A percentile compares a stretch with the other conserved stretches of the same genome.
These are phyloP conservation scores for Trachemys scripta DNA, from an alignment of 2,113 vertebrate genomes.

Conservation along the genomic window DNA sequence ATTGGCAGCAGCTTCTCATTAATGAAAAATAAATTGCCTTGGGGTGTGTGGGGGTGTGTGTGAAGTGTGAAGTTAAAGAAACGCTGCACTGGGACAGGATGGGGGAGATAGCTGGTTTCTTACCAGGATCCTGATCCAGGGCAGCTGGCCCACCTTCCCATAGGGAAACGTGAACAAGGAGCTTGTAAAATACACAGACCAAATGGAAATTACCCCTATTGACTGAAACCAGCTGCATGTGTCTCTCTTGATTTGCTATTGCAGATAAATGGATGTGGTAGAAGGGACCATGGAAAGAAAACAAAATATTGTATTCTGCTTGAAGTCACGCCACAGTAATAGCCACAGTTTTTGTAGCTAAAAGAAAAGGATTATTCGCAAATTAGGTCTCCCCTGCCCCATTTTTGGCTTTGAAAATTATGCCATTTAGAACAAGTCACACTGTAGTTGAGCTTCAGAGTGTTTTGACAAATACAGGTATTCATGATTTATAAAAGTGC, in stretches of 20 bases:
- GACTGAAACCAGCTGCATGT: constrained; percentile 89
- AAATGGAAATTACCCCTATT: constrained; percentile 83
- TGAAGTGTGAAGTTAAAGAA: constrained; percentile 1
- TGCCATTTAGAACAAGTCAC: constrained; percentile 58
- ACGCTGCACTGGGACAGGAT: constrained; percentile 56
- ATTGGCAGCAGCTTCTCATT: constrained; percentile 42
- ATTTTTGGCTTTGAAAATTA: constrained; percentile 45
- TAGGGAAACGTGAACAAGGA: constrained; percentile 85
- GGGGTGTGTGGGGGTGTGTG: neutral
- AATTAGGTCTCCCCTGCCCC: constrained; percentile 57
- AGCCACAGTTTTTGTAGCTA: constrained; percentile 67
- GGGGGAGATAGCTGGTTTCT: constrained; percentile 75
- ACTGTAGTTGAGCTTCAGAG: constrained; percentile 55
- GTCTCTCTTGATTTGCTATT: constrained; percentile 76
- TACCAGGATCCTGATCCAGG: constrained; percentile 79
- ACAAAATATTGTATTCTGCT: constrained; percentile 70
- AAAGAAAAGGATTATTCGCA: constrained; percentile 65
- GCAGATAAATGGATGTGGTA: constrained; percentile 76
- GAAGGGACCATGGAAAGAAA: constrained; percentile 66
- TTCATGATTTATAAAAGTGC: constrained; percentile 55
- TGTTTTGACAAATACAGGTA: constrained; percentile 57
- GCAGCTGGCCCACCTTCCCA: constrained; percentile 87
- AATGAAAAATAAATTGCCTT: constrained; percentile 26
- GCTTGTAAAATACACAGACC: constrained; percentile 88
- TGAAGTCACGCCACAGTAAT: constrained; percentile 48